Evolutionary conservation across 92 coral and sea anemone species (phyloP).

Genomic region (Heteractis magnifica): DNA sequence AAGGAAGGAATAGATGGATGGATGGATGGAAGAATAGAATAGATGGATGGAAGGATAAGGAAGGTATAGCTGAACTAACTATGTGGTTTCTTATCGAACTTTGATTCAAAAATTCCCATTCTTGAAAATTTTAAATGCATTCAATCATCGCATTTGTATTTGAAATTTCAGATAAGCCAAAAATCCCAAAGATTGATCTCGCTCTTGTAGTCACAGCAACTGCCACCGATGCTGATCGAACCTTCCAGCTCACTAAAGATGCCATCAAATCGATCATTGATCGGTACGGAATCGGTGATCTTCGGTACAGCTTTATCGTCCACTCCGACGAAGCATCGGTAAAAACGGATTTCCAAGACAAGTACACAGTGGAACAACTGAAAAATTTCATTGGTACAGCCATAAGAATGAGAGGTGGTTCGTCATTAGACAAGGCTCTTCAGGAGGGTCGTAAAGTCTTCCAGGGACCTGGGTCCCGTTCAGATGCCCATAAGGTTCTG

Average conservation of each 20-base stretch:
- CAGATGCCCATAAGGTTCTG: constrained; percentile 55
- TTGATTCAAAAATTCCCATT: too few species aligned
- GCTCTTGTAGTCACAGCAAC: constrained; percentile 69
- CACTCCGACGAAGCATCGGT: constrained; percentile 42
- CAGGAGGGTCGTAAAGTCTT: constrained; percentile 37
- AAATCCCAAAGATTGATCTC: constrained; percentile 57
- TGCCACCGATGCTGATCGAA: constrained; percentile 50
- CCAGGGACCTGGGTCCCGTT: constrained; percentile 52
- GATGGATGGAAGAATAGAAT: too few species aligned
- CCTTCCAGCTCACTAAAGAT: constrained; percentile 57
- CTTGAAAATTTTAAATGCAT: too few species aligned
- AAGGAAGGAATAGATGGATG: too few species aligned
- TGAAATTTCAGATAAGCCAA: constrained; percentile 1
- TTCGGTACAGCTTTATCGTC: constrained; percentile 50
- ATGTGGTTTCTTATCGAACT: background rate
- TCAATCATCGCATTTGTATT: background rate
- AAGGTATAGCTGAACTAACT: background rate
- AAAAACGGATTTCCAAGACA: constrained; percentile 23
- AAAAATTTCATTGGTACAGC: constrained; percentile 26
- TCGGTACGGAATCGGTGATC: constrained; percentile 43
- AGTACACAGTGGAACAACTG: constrained; percentile 25
- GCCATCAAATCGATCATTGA: constrained; percentile 59
- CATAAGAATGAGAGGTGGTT: constrained; percentile 21
- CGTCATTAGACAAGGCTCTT: constrained; percentile 40
- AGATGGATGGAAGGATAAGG: too few species aligned